Percentiles rank a stretch among this genome's conserved stretches.
Conservation (phyloP, 2,888 invertebrate species). For the Tachina lurida region DNA sequence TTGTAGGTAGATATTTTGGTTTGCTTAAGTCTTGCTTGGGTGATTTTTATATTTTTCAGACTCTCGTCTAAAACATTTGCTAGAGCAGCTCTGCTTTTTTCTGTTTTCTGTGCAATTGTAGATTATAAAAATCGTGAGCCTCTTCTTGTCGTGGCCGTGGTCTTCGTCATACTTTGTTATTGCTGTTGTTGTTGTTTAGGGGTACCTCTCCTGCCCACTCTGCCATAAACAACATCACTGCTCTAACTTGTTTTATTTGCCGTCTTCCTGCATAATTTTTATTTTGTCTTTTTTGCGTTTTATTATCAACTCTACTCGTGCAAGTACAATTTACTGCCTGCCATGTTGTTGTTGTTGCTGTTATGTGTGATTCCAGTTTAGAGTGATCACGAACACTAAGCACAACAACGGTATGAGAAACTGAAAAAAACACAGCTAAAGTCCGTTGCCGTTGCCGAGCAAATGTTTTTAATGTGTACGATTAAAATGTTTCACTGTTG, state of each 20-base stretch:
- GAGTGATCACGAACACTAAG: slow-evolving; percentile 69
- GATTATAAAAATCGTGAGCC: slow-evolving; percentile 66
- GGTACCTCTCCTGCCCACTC: slow-evolving; percentile 64
- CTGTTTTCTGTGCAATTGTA: slow-evolving; percentile 46
- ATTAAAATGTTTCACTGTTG: slow-evolving; percentile 49
- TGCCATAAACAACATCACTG: slow-evolving; percentile 53
- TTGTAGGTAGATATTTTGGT: slow-evolving; percentile 29
- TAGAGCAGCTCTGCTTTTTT: slow-evolving; percentile 52
- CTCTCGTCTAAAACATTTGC: slow-evolving; percentile 64
- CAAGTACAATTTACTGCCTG: slow-evolving; percentile 64
- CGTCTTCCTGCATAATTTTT: slow-evolving; percentile 66
- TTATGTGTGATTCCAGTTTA: slow-evolving; percentile 68
- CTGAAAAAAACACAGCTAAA: slow-evolving; percentile 59
- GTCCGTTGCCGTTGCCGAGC: slow-evolving; percentile 72
- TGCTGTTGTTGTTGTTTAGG: slow-evolving; percentile 38
- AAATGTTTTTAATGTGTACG: slow-evolving; percentile 61
- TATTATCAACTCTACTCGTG: slow-evolving; percentile 62
- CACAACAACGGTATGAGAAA: slow-evolving; percentile 61
- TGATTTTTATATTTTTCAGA: slow-evolving; percentile 68
- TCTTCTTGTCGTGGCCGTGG: slow-evolving; percentile 56
- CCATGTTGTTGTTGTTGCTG: slow-evolving; percentile 48
- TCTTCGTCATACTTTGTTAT: slow-evolving; percentile 21
- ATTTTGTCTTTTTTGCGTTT: slow-evolving; percentile 36
- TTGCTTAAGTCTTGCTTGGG: slow-evolving; percentile 67
- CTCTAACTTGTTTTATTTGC: slow-evolving; percentile 71